Evolutionary conservation across 2,888 invertebrate species (phyloP), one percentile per base, ranked within the genome.

Genomic region (Thelaira solivaga): DNA sequence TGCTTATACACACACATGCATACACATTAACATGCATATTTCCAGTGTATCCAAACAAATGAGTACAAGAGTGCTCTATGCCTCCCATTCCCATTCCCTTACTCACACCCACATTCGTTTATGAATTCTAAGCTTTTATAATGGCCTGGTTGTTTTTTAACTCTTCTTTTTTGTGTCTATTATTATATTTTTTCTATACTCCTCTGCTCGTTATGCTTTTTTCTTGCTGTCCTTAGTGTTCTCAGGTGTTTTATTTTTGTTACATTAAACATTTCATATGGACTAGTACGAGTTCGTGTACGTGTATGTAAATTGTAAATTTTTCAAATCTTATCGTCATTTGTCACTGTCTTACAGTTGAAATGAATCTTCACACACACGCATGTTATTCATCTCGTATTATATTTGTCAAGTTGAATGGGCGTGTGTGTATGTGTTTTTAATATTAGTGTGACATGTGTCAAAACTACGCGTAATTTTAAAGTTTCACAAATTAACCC

Each of bases 401-500:
- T 59, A 67, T 64, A 61, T 68, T n/a, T n/a, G n/a, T n/a, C n/a
- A n/a, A n/a, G n/a, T n/a, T n/a, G n/a, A n/a, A n/a, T n/a, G n/a
- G n/a, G n/a, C n/a, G n/a, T 2, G 41, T 62, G 67, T 61, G 61
- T 62, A 62, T 61, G 26, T 39, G 43, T 49, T 67, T 55, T 49
- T 43, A 77, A 64, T 77, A 77, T 73, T 72, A 68, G 71, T 67
- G 61, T 80, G 76, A 73, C 76, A 72, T 57, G 64, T 80, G 72
- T 80, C 80, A 80, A 80, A 80, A 80, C 80, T 80, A 68, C 67
- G 79, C 67, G 62, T 61, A 67, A 69, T 65, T 69, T 64, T 71
- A 24, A 26, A 71, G 55, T 65, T 57, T 36, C 22, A 59, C 55
- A 64, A 59, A 57, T 69, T 71, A 71, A 75, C 69, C 69, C 59